Percentiles rank a stretch among this genome's conserved stretches.
Evolutionary conservation across 2,113 vertebrate genomes (phyloP).

Genomic region (Paradisaea rubra): DNA sequence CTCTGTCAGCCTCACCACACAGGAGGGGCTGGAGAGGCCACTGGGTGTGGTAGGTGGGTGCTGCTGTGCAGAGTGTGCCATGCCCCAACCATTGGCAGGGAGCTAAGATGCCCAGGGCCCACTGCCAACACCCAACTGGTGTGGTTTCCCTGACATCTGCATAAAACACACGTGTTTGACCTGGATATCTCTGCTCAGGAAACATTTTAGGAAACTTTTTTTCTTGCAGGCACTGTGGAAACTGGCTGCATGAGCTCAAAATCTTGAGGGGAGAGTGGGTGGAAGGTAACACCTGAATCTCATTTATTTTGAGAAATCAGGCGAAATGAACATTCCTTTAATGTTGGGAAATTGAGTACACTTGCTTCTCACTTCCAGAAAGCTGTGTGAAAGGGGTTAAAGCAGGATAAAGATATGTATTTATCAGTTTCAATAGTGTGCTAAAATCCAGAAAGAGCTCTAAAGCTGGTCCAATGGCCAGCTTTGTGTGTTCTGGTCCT

Average conservation of each 20-base stretch:
- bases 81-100: not conserved
- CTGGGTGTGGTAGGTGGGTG: not conserved
- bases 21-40: not conserved
- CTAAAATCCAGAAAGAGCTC: not conserved
- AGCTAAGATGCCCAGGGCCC: not conserved
- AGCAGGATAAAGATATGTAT: not conserved
- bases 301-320: not conserved
- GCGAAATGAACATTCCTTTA: not conserved
- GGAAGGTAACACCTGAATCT: not conserved
- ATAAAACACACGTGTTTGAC: not conserved
- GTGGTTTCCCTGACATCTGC: not conserved
- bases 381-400: not conserved
- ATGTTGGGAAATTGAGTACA: not conserved
- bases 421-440: not conserved
- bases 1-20: rapidly evolving
- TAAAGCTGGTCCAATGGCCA: not conserved
- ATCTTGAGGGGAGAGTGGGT: not conserved
- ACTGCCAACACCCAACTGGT: not conserved
- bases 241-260: not conserved
- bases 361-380: not conserved
- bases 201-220: not conserved
- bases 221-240: not conserved
- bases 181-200: not conserved
- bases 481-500: not conserved
- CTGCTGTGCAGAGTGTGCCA: rapidly evolving